Evolutionary conservation across 2,797 vertebrate genomes (phyloP).

Genomic region (Clarias laeviceps): DNA sequence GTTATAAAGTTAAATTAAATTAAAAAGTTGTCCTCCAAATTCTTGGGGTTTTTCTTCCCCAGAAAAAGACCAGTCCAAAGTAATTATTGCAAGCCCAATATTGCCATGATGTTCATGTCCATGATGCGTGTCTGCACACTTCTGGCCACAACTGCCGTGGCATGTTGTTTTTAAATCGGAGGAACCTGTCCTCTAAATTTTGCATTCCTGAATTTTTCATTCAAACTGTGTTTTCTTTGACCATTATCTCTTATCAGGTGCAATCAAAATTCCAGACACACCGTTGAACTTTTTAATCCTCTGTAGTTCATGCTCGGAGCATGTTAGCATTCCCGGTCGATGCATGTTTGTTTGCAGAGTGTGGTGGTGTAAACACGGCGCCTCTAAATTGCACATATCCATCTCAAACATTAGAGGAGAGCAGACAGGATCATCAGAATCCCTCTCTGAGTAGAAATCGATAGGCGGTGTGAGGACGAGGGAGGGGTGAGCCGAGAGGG

Average conservation of each 20-base stretch:
- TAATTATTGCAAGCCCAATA: too few species aligned
- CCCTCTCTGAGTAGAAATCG: conserved; percentile 53
- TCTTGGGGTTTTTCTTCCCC: too few species aligned
- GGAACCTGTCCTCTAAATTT: background rate
- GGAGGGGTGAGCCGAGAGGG: background rate
- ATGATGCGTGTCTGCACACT: too few species aligned
- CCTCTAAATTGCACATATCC: conserved; percentile 52
- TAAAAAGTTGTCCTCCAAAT: too few species aligned
- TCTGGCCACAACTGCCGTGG: too few species aligned
- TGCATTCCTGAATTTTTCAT: background rate
- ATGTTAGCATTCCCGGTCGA: conserved; percentile 33
- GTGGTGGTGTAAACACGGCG: conserved; percentile 19
- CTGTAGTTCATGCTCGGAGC: background rate
- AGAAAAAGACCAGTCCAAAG: too few species aligned
- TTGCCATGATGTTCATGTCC: too few species aligned
- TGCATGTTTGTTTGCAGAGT: conserved; percentile 45
- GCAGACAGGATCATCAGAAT: conserved; percentile 56
- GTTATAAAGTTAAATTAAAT: too few species aligned
- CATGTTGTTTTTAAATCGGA: too few species aligned
- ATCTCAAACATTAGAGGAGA: conserved; percentile 44
- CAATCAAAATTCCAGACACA: conserved; percentile 20
- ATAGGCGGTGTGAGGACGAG: conserved; percentile 33
- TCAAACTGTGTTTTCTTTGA: background rate
- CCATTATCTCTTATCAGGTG: background rate
- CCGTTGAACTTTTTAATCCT: conserved; percentile 36